A percentile compares a stretch with the other conserved stretches of the same genome.
Conservation (phyloP, 2,797 vertebrate species). For the Falco naumanni region DNA sequence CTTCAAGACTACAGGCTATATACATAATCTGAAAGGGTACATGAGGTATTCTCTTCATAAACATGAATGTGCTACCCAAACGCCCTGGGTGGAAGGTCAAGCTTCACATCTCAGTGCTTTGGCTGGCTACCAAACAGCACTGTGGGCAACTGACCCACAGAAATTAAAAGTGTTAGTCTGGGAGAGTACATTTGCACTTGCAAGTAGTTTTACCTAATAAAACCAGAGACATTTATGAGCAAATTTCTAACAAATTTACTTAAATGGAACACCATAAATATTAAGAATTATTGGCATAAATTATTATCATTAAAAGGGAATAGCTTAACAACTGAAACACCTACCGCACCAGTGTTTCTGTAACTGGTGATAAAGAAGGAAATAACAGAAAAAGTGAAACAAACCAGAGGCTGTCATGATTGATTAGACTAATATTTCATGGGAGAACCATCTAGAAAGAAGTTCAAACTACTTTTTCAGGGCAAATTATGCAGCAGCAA, state of each 20-base stretch:
- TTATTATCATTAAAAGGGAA: background rate
- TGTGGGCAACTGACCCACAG: background rate
- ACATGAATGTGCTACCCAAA: background rate
- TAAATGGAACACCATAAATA: background rate
- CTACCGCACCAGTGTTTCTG: background rate
- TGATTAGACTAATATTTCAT: background rate
- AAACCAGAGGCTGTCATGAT: background rate
- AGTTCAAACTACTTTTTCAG: background rate
- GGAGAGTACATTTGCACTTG: background rate
- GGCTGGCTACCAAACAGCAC: background rate
- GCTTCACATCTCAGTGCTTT: background rate
- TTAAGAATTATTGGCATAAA: background rate
- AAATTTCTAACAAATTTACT: background rate
- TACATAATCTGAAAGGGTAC: background rate
- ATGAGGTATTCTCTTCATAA: background rate
- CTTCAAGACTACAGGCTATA: background rate
- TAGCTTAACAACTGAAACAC: background rate
- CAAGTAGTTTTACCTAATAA: background rate
- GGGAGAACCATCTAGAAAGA: background rate
- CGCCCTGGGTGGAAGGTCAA: background rate
- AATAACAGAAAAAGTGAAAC: background rate
- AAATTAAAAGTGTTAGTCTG: background rate
- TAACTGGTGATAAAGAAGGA: background rate
- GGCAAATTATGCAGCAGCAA: background rate
- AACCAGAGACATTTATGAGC: background rate